A percentile compares a stretch with the other conserved stretches of the same genome.
These are phyloP conservation scores for Auanema freiburgensis DNA, from an alignment of 2,888 invertebrate genomes.

Conservation along the genomic window DNA sequence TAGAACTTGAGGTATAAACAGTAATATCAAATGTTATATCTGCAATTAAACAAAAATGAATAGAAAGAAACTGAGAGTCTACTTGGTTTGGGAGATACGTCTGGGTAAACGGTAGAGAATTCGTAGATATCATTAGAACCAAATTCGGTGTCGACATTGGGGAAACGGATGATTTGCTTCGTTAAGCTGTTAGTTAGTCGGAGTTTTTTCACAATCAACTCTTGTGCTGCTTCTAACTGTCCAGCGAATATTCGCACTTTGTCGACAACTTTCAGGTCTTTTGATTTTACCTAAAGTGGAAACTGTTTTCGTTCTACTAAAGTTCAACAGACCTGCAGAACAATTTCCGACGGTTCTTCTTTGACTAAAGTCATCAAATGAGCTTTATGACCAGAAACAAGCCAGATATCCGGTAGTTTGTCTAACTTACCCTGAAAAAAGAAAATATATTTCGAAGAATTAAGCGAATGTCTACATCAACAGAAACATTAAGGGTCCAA, in stretches of 20 bases:
- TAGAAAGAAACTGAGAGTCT: background rate
- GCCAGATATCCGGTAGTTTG: slow-evolving; percentile 17
- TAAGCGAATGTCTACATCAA: slow-evolving; percentile 15
- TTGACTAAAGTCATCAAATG: background rate
- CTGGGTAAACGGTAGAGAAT: slow-evolving; percentile 66
- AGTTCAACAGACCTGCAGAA: too few relatives aligned
- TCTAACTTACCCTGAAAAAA: slow-evolving; percentile 8
- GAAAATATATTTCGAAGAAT: background rate
- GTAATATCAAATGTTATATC: slow-evolving; percentile 14
- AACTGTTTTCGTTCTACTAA: background rate
- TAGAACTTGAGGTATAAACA: slow-evolving; percentile 13
- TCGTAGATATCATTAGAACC: slow-evolving; percentile 58
- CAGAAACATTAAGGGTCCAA: slow-evolving; percentile 43
- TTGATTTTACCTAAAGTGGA: slow-evolving; percentile 15
- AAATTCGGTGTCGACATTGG: slow-evolving; percentile 33
- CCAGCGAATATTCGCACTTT: slow-evolving; percentile 23
- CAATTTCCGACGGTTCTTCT: background rate
- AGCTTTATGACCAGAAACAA: background rate
- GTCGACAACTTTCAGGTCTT: slow-evolving; percentile 11
- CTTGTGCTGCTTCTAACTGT: slow-evolving; percentile 5
- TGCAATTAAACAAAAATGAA: slow-evolving; percentile 7
- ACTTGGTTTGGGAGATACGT: slow-evolving; percentile 50
- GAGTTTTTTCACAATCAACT: slow-evolving; percentile 13
- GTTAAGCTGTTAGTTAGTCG: slow-evolving; percentile 46
- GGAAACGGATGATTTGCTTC: slow-evolving; percentile 52